Evolutionary conservation across 2,113 vertebrate genomes (phyloP).

Genomic region (Ochotona curzoniae): DNA sequence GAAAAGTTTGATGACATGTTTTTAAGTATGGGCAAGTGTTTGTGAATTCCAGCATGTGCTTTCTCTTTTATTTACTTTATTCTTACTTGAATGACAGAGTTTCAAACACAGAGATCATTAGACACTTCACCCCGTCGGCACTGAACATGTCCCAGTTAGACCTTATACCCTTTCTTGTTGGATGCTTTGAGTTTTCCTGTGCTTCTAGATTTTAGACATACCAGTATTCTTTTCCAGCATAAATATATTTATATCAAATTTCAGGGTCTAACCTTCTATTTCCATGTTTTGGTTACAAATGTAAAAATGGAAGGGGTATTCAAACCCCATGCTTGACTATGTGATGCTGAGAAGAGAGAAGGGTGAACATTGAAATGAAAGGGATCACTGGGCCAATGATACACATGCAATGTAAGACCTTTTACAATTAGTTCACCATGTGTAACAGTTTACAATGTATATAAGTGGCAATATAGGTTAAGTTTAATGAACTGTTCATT

Average conservation of each 20-base stretch:
- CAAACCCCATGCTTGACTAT: background rate
- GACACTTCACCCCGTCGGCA: background rate
- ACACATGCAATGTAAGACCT: background rate
- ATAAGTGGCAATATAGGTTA: background rate
- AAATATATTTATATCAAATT: background rate
- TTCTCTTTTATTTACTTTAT: background rate
- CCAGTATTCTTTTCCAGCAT: background rate
- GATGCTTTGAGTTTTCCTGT: background rate
- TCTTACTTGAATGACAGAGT: no score
- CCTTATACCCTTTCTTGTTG: background rate
- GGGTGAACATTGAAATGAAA: background rate
- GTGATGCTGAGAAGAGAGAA: background rate
- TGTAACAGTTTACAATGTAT: background rate
- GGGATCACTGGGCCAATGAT: background rate
- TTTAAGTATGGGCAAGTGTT: background rate
- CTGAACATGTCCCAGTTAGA: background rate
- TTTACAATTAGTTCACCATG: background rate
- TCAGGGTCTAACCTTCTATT: background rate
- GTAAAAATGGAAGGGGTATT: background rate
- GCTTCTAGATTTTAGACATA: background rate
- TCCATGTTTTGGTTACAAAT: background rate
- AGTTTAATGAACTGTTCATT: background rate
- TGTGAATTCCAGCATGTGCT: background rate
- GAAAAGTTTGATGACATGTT: background rate
- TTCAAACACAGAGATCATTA: no score